A percentile compares a stretch with the other conserved stretches of the same genome.
Evolutionary conservation across 2,113 vertebrate genomes (phyloP).

Genomic region (Pachycephala philippinensis): DNA sequence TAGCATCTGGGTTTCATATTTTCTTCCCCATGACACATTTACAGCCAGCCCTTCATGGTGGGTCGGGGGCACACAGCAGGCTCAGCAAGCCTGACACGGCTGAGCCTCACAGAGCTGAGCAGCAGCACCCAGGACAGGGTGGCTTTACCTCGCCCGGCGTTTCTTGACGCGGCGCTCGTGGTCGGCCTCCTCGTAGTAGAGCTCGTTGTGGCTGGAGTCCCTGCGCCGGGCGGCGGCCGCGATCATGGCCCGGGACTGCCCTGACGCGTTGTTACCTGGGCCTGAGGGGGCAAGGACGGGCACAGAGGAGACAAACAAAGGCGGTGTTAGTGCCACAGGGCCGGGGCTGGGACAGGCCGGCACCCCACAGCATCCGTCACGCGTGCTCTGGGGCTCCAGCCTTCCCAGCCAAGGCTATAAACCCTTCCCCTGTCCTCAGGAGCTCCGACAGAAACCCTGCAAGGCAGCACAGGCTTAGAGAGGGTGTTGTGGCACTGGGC

Average conservation of each 20-base stretch:
- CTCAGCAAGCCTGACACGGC: fast-evolving
- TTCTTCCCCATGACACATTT: not conserved
- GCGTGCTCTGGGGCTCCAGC: not conserved
- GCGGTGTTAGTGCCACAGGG: not conserved
- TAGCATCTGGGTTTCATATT: not conserved
- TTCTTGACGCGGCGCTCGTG: slow-evolving; percentile 74
- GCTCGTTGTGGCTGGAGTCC: slow-evolving; percentile 89
- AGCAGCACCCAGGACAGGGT: fast-evolving
- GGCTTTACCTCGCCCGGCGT: slow-evolving; percentile 70
- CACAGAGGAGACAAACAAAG: not conserved
- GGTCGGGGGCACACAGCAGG: fast-evolving
- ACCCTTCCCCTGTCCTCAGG: not conserved
- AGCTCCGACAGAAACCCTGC: not conserved
- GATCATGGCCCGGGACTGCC: slow-evolving; percentile 87
- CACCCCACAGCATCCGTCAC: not conserved
- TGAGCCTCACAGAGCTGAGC: fast-evolving
- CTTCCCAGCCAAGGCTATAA: not conserved
- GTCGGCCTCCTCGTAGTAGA: slow-evolving; percentile 85
- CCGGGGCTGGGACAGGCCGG: not conserved
- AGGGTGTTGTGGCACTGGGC: not conserved
- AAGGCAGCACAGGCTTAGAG: not conserved
- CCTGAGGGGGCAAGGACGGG: not conserved
- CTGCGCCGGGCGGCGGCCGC: slow-evolving; percentile 82
- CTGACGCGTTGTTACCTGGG: slow-evolving; percentile 77
- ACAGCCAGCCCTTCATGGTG: not conserved